phyloP scores from a whole-genome alignment of 2,797 vertebrate genomes.

The Lepilemur septentrionalis region DNA sequence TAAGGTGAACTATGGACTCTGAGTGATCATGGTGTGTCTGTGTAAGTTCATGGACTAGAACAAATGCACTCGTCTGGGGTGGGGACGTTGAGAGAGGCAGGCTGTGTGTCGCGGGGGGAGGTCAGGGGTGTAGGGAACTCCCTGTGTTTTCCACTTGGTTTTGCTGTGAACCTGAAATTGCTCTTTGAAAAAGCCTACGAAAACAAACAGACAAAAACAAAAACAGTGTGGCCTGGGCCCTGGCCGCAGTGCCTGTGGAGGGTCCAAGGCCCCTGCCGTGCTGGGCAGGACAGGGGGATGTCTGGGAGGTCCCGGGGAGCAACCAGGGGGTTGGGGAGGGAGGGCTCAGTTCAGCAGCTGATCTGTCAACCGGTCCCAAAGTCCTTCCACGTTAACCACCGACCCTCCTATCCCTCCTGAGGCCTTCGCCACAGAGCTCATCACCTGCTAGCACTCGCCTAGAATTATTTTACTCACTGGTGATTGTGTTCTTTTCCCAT shows the following conservation, averaged over 20 bases:
- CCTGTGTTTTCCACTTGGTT: not conserved
- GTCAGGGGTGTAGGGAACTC: not conserved
- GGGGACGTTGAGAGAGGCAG: not conserved
- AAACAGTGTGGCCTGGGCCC: not conserved
- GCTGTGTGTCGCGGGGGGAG: accelerated
- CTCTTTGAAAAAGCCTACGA: not conserved
- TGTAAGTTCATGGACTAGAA: accelerated
- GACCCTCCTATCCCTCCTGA: accelerated
- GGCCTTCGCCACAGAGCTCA: no score
- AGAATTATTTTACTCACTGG: not conserved
- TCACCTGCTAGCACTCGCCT: not conserved
- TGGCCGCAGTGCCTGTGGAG: not conserved
- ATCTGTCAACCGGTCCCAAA: not conserved
- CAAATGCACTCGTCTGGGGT: accelerated
- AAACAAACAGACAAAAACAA: not conserved
- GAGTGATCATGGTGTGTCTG: accelerated
- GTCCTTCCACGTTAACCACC: not conserved
- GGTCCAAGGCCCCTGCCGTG: not conserved
- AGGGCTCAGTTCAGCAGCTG: not conserved
- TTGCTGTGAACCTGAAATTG: not conserved
- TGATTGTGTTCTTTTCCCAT: not conserved
- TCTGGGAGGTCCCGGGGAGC: not conserved
- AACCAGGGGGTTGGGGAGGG: not conserved
- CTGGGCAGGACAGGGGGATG: not conserved
- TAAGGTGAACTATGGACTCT: accelerated